These are phyloP conservation scores for Stenodema calcarata DNA, from an alignment of 2,888 invertebrate genomes.

Conservation along the genomic window DNA sequence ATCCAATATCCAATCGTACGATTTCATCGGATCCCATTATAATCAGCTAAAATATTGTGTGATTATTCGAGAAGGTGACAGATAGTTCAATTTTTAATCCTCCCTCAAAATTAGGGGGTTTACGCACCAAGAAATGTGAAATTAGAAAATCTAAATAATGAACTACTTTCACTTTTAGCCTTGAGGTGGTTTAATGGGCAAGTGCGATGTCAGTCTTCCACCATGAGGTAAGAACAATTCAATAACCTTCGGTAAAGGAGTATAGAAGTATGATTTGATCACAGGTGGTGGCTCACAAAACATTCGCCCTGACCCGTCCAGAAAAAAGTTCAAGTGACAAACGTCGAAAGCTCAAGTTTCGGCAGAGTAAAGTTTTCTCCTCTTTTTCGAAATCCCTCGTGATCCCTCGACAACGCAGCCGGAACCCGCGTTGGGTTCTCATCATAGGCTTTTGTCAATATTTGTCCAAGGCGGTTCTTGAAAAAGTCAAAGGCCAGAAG, in stretches of 20 bases:
- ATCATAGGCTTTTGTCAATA: conserved; percentile 36
- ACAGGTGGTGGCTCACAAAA: background rate
- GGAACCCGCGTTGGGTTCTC: conserved; percentile 13
- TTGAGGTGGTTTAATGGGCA: too few relatives aligned
- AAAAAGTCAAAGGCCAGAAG: conserved; percentile 36
- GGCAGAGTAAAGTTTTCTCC: background rate
- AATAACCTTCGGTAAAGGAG: background rate
- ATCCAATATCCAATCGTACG: too few relatives aligned
- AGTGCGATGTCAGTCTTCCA: too few relatives aligned
- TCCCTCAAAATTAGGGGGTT: too few relatives aligned
- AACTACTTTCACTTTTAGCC: too few relatives aligned
- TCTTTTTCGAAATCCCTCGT: background rate
- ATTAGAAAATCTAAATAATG: too few relatives aligned
- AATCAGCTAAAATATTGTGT: too few relatives aligned
- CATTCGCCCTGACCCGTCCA: background rate
- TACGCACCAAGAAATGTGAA: too few relatives aligned
- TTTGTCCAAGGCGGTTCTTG: conserved; percentile 21
- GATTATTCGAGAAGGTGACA: too few relatives aligned
- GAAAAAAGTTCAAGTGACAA: background rate
- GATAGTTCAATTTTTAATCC: too few relatives aligned
- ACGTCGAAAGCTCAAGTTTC: conserved; percentile 11
- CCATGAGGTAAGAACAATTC: background rate
- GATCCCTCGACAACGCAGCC: background rate
- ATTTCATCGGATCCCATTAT: too few relatives aligned
- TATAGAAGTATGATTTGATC: background rate